Evolutionary conservation across 2,888 invertebrate species (phyloP), one percentile per base, ranked within the genome.

Genomic region (Lepidocyrtinus sp.): DNA sequence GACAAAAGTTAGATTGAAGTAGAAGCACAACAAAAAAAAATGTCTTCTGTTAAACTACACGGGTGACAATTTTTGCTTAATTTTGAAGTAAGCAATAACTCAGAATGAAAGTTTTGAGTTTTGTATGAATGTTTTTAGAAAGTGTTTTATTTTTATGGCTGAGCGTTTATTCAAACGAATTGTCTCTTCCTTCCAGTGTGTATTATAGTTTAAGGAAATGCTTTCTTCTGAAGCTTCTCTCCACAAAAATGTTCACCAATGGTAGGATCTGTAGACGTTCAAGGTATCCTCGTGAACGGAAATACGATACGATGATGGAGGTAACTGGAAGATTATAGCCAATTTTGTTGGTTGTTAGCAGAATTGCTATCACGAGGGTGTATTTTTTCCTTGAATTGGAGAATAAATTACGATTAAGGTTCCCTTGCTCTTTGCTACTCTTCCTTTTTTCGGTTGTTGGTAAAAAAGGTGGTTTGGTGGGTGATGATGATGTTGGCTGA

Each of bases 301-400:
- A 36, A 50, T 50, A 50, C 15, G 17, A 50, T 50, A 50, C 15
- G 50, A 68, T 68, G 55, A 68, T 65, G 74, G 74, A 72, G 50
- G 64, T 65, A 70, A 70, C 67, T 74, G 68, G 69, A 69, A 70
- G 24, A 50, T 61, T 72, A 67, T 64, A 74, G 65, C 46, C 50
- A 50, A 50, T 50, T 50, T 50, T 50, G 2, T 50, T 50, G 50
- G 50, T 50, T 50, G 50, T 50, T 50, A n/a, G 50, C 50, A 17
- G 50, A 50, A 50, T 50, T 17, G 17, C 50, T 50, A 50, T 50
- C 17, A 17, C 50, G 50, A 50, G 50, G 1, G 50, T 50, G 17
- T 50, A 15, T 50, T 36, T 36, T 50, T 50, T 17, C 50, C 50
- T 50, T 50, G 15, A 50, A 50, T 50, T 12, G 50, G 50, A 2